These are phyloP conservation scores for Tetragonula clypearis DNA, from an alignment of 1,140 invertebrate species.

Conservation along the genomic window DNA sequence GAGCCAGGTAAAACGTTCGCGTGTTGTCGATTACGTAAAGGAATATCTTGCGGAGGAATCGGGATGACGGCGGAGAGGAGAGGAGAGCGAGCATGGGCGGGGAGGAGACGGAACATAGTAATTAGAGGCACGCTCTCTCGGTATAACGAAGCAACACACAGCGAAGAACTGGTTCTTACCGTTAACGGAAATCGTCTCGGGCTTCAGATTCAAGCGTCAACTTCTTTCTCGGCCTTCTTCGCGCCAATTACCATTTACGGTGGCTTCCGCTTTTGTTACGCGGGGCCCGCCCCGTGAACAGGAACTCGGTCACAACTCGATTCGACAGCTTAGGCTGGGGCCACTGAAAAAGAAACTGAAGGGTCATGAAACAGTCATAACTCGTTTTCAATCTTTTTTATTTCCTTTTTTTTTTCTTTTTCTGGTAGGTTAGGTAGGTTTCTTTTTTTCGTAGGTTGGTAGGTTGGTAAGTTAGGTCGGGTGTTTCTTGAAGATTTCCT, in stretches of 20 bases:
- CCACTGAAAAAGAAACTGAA: too few species aligned
- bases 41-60: constrained; percentile 31
- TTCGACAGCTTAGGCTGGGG: neutral
- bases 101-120: constrained; percentile 19
- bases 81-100: too few species aligned
- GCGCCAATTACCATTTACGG: constrained; percentile 31
- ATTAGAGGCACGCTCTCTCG: constrained; percentile 42
- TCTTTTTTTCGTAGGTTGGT: too few species aligned
- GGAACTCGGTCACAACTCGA: constrained; percentile 40
- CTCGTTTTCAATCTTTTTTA: too few species aligned
- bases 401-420: too few species aligned
- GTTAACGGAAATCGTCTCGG: constrained; percentile 49
- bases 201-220: constrained; percentile 15
- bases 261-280: constrained; percentile 47
- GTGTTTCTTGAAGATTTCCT: too few species aligned
- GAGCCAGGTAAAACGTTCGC: constrained; percentile 55
- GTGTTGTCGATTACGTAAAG: constrained; percentile 63
- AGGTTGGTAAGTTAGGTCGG: too few species aligned
- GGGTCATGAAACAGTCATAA: too few species aligned
- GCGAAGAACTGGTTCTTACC: constrained; percentile 44
- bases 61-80: constrained; percentile 18
- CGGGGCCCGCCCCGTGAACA: neutral
- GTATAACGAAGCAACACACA: constrained; percentile 17
- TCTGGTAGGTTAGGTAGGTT: too few species aligned
- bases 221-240: neutral